Evolutionary conservation across 2,797 vertebrate species (phyloP).

Genomic region (Crax fasciolata): DNA sequence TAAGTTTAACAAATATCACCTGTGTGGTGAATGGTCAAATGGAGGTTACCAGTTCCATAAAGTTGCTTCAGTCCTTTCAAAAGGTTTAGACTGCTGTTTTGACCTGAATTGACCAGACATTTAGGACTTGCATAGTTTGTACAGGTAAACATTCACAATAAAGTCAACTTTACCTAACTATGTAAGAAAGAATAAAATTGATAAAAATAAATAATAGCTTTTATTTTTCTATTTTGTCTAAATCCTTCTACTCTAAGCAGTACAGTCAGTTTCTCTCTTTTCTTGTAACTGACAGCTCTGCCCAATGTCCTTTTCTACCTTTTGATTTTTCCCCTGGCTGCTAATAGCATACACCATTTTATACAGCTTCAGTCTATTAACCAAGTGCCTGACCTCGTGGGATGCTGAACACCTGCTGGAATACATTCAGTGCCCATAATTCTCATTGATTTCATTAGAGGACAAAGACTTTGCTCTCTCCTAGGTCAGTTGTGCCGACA

Average conservation of each 20-base stretch:
- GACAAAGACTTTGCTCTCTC: constrained; percentile 47
- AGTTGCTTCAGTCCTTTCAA: neutral
- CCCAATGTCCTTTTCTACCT: constrained; percentile 26
- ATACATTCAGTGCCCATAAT: constrained; percentile 16
- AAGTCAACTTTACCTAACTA: neutral
- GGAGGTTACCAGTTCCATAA: neutral
- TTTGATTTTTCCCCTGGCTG: constrained; percentile 58
- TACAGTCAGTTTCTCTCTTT: constrained; percentile 37
- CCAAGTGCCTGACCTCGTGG: constrained; percentile 59
- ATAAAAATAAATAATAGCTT: neutral
- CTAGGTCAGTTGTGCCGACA: neutral
- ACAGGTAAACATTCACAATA: neutral
- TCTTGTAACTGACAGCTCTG: constrained; percentile 58
- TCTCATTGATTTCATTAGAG: constrained; percentile 67
- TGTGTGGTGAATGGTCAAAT: constrained; percentile 43
- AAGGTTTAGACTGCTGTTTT: constrained; percentile 2
- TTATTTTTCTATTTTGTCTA: constrained; percentile 17
- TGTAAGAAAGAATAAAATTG: constrained; percentile 3
- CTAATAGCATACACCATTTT: constrained; percentile 63
- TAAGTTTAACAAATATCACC: constrained; percentile 46
- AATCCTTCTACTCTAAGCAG: constrained; percentile 30
- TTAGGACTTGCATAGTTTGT: neutral
- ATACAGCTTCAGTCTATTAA: constrained; percentile 67
- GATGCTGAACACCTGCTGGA: constrained; percentile 61
- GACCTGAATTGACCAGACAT: neutral